Evolutionary conservation across 2,888 invertebrate species (phyloP), one percentile per base, ranked within the genome.

Genomic region (Dryomyza anilis): DNA sequence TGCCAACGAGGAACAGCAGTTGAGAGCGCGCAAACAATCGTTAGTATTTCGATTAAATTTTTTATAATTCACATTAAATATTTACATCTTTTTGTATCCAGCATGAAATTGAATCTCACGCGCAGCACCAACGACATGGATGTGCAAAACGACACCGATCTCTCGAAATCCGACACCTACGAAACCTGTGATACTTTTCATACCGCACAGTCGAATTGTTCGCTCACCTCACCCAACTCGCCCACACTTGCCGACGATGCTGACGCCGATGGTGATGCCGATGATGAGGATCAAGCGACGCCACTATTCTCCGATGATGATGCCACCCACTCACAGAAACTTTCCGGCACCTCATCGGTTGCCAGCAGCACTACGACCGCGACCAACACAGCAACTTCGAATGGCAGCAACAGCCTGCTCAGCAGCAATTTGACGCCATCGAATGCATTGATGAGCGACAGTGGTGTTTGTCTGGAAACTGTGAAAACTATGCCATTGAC

Each of bases 101-200:
- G 91, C 68, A 83, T 93, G 61, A 90, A 89, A 65, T 83, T 93
- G 53, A 89, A 90, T 76, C 83, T 92, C 66, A 88, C 87, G 72
- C 76, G 73, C 63, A 85, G 85, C 0, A 70, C 68, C 2, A n/a
- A n/a, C n/a, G 85, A 86, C 0, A 84, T 84, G 61, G 81, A 85
- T 5, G 79, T 79, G 1, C 72, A 84, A 70, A 75, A 76, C 1
- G 81, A 78, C 69, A 74, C 76, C 36, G 80, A 80, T 50, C 70
- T 76, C 48, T 79, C 78, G 63, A 76, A 77, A 59, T 77, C 79
- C 50, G 82, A 82, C 64, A 79, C 79, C 21, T 77, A 77, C 64
- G 79, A 80, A 74, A 83, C 88, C 62, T 88, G 87, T 67, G 91
- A 90, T 74, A 89, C 91, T 1, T 93, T 90, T 83, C 92, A 92